Conservation (phyloP, 2,113 vertebrate species). For the Otocyon megalotis region DNA sequence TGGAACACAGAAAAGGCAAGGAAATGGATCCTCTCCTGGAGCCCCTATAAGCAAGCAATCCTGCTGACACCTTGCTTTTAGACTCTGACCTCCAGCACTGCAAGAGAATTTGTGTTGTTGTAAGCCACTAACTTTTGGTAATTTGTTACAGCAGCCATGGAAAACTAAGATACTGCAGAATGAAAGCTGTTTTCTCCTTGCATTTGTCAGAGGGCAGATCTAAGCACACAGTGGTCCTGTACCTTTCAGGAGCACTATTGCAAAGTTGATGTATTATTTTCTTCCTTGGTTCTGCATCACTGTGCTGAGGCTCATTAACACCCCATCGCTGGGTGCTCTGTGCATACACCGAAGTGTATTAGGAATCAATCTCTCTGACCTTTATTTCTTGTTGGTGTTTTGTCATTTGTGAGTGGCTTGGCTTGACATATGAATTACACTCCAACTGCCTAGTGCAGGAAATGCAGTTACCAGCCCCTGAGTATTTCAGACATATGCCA, state of each 20-base stretch:
- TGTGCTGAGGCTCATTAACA: slow-evolving; percentile 80
- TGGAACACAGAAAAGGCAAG: background rate
- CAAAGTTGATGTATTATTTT: slow-evolving; percentile 80
- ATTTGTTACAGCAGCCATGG: background rate
- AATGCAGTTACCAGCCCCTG: background rate
- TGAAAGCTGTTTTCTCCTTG: slow-evolving; percentile 75
- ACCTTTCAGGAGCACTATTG: slow-evolving; percentile 60
- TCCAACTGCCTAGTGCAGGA: slow-evolving; percentile 4
- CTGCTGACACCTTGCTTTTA: background rate
- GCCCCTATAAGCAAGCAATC: background rate
- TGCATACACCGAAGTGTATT: slow-evolving; percentile 75
- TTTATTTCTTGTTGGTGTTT: slow-evolving; percentile 71
- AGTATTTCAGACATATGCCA: slow-evolving; percentile 39
- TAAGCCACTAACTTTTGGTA: background rate
- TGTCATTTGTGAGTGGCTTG: slow-evolving; percentile 59
- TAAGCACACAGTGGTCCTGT: slow-evolving; percentile 43
- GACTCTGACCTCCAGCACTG: background rate
- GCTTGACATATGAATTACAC: slow-evolving; percentile 61
- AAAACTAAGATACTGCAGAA: slow-evolving; percentile 50
- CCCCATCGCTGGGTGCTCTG: slow-evolving; percentile 65
- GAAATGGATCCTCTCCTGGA: background rate
- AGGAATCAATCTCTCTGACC: slow-evolving; percentile 82
- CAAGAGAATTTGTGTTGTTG: background rate
- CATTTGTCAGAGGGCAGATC: slow-evolving; percentile 73
- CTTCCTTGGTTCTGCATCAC: slow-evolving; percentile 83